Percentiles rank a stretch among this genome's conserved stretches.
Conservation (phyloP, 2,888 invertebrate species). For the Chromoteleia sp. region DNA sequence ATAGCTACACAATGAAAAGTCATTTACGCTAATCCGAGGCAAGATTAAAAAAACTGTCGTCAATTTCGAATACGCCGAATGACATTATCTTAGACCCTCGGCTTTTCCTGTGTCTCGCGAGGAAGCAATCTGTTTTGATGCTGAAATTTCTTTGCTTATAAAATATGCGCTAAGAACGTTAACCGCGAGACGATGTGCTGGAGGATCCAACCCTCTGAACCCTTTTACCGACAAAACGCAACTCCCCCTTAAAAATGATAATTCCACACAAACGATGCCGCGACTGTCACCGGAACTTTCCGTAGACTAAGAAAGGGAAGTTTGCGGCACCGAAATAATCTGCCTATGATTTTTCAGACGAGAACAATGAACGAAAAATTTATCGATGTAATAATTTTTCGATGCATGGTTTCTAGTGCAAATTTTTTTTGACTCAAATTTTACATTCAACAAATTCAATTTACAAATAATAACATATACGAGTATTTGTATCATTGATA, state of each 20-base stretch:
- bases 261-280: slow-evolving; percentile 59
- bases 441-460: not conserved
- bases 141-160: slow-evolving; percentile 68
- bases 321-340: slow-evolving; percentile 52
- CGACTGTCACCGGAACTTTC: slow-evolving; percentile 68
- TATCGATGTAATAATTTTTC: slow-evolving; percentile 44
- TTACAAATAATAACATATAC: too few relatives aligned
- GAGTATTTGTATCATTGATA: too few relatives aligned
- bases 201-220: slow-evolving; percentile 64
- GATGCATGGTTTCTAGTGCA: slow-evolving; percentile 23
- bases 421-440: slow-evolving; percentile 1
- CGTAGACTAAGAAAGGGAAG: slow-evolving; percentile 60
- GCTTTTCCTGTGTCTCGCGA: slow-evolving; percentile 59
- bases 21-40: slow-evolving; percentile 22
- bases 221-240: slow-evolving; percentile 66
- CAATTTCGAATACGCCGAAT: slow-evolving; percentile 54
- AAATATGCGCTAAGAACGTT: slow-evolving; percentile 71
- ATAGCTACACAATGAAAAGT: slow-evolving; percentile 15
- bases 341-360: slow-evolving; percentile 33
- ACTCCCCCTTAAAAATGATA: slow-evolving; percentile 71
- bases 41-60: slow-evolving; percentile 44
- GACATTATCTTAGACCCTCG: slow-evolving; percentile 53
- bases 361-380: slow-evolving; percentile 24
- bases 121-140: slow-evolving; percentile 71
- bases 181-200: slow-evolving; percentile 59